Evolutionary conservation across 2,888 invertebrate species (phyloP), one percentile per base, ranked within the genome.

Genomic region (Fragum whitleyi): DNA sequence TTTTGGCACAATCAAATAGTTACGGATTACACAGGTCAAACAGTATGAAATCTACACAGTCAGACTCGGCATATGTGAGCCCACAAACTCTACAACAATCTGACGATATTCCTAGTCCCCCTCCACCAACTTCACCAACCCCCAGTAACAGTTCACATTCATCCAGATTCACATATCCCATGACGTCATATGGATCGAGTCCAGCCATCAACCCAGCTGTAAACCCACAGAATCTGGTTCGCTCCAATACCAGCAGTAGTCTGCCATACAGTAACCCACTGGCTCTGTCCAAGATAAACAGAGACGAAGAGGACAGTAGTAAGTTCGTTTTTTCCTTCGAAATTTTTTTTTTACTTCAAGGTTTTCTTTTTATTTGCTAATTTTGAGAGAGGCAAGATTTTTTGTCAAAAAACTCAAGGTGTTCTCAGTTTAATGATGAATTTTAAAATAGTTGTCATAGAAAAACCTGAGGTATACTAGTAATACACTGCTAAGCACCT

Each of bases 31-130:
- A 91, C 32, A 87, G 93, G 9, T 93, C 93, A 51, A 92, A 91
- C 85, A 93, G 93, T 80, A 91, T 92, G 84, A 90, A 91, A 94
- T 98, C 98, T 57, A 98, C 98, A 23, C 98, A 98, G 95, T 98
- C 98, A 14, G 98, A 98, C 94, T 98, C 98, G 95, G 95, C 98
- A 93, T 98, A 98, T 94, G 97, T 97, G 47, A 97, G 97, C 82
- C 86, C 83, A 47, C 89, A 90, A 36, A 76, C 88, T 59, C 89
- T 90, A 59, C 89, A 91, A 32, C 90, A 87, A 76, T 91, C 91
- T 51, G 91, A 90, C 80, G 88, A 90, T 32, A 79, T 90, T 36
- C 86, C 87, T 62, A 88, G 88, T 74, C 89, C 90, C 26, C 85
- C 83, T 26, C 84, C 80, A 59, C 92, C 92, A 2, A 87, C 91